Conservation (phyloP, 1,140 invertebrate species). For the Drosophila cardini region DNA sequence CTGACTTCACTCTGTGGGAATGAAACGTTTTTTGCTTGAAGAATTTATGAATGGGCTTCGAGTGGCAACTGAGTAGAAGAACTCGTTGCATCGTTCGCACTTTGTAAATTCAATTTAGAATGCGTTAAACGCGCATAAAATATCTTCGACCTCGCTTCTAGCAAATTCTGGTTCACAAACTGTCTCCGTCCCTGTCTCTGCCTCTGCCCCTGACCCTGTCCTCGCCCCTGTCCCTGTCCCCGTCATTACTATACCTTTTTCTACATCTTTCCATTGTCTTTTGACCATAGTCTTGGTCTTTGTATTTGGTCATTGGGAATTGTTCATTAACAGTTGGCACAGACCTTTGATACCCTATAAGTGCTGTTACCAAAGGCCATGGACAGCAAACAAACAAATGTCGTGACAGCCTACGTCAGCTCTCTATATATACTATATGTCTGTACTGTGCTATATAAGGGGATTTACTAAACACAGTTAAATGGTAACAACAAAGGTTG, state of each 20-base stretch:
- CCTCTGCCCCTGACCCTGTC: background rate
- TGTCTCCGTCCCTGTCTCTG: constrained; percentile 1
- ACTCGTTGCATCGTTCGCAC: constrained; percentile 35
- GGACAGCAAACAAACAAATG: constrained; percentile 57
- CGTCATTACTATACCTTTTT: constrained; percentile 20
- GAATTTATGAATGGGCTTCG: constrained; percentile 66
- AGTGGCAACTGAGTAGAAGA: constrained; percentile 18
- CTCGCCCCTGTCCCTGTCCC: background rate
- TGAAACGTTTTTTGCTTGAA: constrained; percentile 19
- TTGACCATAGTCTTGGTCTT: constrained; percentile 10
- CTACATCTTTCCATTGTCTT: background rate
- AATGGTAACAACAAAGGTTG: background rate
- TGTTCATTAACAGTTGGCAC: constrained; percentile 20
- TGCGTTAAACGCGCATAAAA: constrained; percentile 69
- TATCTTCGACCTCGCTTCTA: constrained; percentile 23
- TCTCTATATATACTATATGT: too few species aligned
- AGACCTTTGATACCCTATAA: constrained; percentile 65
- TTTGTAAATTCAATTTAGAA: constrained; percentile 76
- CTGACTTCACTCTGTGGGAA: background rate
- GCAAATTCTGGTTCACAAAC: constrained; percentile 16
- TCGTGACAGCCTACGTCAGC: constrained; percentile 19
- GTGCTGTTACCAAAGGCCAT: constrained; percentile 50
- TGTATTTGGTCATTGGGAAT: constrained; percentile 28
- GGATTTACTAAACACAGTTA: constrained; percentile 1
- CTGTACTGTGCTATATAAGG: background rate